These are phyloP conservation scores for Raja brachyura DNA, from an alignment of 2,113 vertebrate species.

Conservation along the genomic window DNA sequence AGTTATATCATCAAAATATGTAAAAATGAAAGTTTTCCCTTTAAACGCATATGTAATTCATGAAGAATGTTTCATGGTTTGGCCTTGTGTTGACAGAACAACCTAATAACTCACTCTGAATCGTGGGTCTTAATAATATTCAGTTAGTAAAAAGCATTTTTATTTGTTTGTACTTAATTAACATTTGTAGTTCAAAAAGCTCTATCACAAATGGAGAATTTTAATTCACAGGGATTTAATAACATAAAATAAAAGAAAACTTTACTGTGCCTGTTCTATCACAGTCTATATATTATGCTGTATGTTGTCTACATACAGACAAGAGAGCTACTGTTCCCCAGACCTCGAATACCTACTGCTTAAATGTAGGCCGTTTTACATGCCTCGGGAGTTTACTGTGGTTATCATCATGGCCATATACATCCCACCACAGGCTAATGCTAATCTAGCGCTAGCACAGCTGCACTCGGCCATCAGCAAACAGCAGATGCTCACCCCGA, in stretches of 20 bases:
- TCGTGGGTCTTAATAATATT: neutral
- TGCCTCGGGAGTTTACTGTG: too few species aligned
- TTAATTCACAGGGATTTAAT: neutral
- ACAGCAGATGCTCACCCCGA: too few species aligned
- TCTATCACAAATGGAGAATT: neutral
- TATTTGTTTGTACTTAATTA: neutral
- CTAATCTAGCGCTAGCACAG: too few species aligned
- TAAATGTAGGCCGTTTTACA: too few species aligned
- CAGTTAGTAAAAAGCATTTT: neutral
- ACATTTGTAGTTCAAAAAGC: neutral
- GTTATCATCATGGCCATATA: too few species aligned
- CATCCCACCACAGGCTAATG: too few species aligned
- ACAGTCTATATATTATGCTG: neutral
- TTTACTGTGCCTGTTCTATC: neutral
- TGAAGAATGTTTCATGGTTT: neutral
- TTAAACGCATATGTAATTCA: neutral
- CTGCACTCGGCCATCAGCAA: too few species aligned
- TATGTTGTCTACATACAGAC: too few species aligned
- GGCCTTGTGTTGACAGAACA: neutral
- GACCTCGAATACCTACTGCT: too few species aligned
- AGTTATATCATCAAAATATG: neutral
- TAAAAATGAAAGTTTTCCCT: neutral
- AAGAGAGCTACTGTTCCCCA: too few species aligned
- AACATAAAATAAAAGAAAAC: neutral
- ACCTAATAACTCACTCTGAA: neutral